Base-by-base conservation (phyloP, 2,888 invertebrate genomes). In the Oithona nana region DNA sequence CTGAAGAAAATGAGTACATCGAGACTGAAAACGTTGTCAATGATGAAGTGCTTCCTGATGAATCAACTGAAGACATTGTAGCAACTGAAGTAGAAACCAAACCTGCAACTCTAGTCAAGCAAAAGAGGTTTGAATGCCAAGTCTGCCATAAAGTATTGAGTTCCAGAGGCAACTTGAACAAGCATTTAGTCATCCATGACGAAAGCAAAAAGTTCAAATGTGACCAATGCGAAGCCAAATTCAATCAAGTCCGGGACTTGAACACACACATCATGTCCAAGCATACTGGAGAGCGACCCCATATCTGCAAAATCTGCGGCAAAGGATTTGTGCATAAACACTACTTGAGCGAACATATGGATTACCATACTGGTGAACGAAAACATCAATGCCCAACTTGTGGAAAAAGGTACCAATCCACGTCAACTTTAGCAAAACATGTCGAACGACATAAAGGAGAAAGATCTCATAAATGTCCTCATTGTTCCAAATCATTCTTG, bases 181-280 rank as follows among this genome's bases (percentile, higher is more conserved):
- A 66, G 50, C 66, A 66, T 50, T n/a, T 66, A 24, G 58, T 66
- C 16, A 57, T 61, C 4, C 66, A 66, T 57, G 57, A 60, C n/a
- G 11, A 28, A 16, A 30, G 63, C 24, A 66, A 66, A 39, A 65
- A 64, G 3, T 66, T 61, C 50, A 58, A 63, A 20, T 66, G 66
- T 56, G 59, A 55, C n/a, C 16, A 49, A 11, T 66, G 66, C 59
- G 56, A 49, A 11, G n/a, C 58, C 6, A 61, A 63, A 3, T 66
- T 66, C 60, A 66, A 66, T 56, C 64, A 65, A 22, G 64, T 63
- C 24, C 60, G 66, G n/a, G 65, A 65, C 24, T 57, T 58, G n/a
- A 20, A 63, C 2, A 55, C 64, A 22, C 66, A 66, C 52, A 59
- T 57, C 28, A 31, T 66, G 16, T 64, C 64, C 29, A 55, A 64